phyloP scores from a whole-genome alignment of 2,797 vertebrate species.

The Heteromormyrus szaboi region DNA sequence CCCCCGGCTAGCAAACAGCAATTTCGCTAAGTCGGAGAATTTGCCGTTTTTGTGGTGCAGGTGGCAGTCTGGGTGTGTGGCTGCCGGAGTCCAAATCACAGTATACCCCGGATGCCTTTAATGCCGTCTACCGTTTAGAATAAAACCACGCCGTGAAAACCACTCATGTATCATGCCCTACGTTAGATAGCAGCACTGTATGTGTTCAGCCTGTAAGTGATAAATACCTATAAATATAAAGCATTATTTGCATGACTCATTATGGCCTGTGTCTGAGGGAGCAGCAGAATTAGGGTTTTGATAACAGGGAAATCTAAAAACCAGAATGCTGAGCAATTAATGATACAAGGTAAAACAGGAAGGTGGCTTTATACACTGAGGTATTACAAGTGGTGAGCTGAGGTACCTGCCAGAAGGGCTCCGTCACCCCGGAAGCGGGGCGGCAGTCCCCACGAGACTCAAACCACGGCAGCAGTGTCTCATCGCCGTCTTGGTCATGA shows the following conservation, averaged over 20 bases:
- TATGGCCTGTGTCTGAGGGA: background rate
- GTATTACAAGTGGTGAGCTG: background rate
- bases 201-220: background rate
- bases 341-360: background rate
- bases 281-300: background rate
- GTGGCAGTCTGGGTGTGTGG: background rate
- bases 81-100: background rate
- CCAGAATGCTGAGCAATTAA: background rate
- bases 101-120: background rate
- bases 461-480: background rate
- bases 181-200: background rate
- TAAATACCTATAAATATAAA: background rate
- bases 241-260: background rate
- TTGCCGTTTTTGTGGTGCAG: background rate
- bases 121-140: background rate
- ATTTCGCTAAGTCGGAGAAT: background rate
- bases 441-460: background rate
- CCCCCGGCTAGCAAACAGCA: background rate
- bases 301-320: background rate
- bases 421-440: background rate
- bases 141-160: background rate
- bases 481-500: conserved; percentile 27
- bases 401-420: background rate
- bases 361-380: background rate
- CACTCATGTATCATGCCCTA: background rate